These are phyloP conservation scores for Agrotis ipsilon DNA, from an alignment of 2,888 invertebrate species.

Conservation along the genomic window DNA sequence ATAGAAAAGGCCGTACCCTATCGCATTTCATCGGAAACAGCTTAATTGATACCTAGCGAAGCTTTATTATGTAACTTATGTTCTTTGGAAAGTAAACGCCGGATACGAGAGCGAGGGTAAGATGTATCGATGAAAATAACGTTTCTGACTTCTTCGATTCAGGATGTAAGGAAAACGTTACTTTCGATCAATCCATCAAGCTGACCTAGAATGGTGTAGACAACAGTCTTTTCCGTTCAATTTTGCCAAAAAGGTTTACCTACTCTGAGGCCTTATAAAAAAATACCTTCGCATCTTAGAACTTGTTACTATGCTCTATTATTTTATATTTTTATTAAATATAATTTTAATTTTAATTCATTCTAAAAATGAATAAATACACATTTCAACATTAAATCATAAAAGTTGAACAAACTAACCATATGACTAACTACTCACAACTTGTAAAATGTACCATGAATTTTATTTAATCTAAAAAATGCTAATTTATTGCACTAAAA, in stretches of 20 bases:
- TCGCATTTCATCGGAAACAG: slow-evolving; percentile 1
- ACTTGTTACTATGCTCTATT: not conserved
- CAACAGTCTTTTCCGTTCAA: slow-evolving; percentile 19
- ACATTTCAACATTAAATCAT: not conserved
- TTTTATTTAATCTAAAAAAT: slow-evolving; percentile 1
- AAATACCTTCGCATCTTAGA: not conserved
- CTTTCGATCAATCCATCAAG: slow-evolving; percentile 38
- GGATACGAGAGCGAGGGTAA: slow-evolving; percentile 5
- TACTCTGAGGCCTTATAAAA: not conserved
- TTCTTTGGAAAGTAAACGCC: slow-evolving; percentile 8
- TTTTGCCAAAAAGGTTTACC: slow-evolving; percentile 8
- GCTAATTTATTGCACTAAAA: not conserved
- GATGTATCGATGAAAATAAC: slow-evolving; percentile 32
- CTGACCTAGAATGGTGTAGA: slow-evolving; percentile 1
- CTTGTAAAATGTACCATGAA: not conserved
- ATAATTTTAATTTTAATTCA: too few species aligned
- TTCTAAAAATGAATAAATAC: not conserved
- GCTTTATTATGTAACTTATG: not conserved
- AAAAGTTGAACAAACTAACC: not conserved
- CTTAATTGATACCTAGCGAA: slow-evolving; percentile 23
- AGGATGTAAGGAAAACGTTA: slow-evolving; percentile 12
- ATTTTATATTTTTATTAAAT: not conserved
- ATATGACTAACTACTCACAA: not conserved
- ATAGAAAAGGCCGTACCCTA: not conserved
- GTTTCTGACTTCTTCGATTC: slow-evolving; percentile 14